Conservation (phyloP, 53 echinoderm and acorn worm genomes). For the Echinarachnius parma region DNA sequence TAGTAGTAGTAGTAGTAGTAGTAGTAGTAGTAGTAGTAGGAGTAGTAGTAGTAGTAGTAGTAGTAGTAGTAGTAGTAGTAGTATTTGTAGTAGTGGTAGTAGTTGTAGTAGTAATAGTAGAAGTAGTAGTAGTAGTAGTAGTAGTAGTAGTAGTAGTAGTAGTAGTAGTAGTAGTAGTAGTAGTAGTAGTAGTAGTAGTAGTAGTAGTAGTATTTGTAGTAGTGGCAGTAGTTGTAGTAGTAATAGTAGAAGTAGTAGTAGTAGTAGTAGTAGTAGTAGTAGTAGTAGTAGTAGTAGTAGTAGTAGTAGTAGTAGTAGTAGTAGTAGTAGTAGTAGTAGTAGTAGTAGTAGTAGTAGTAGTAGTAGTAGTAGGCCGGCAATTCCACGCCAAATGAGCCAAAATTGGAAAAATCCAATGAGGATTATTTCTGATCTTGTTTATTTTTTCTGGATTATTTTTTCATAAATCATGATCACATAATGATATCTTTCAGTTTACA, state of each 20-base stretch:
- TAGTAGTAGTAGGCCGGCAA: constrained; percentile 2
- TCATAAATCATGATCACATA: no score
- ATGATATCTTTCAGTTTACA: no score
- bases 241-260: not conserved
- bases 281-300: not conserved
- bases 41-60: constrained; percentile 13
- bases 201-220: not conserved
- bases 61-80: constrained; percentile 11
- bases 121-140: constrained; percentile 7
- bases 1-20: not conserved
- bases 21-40: not conserved
- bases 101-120: not conserved
- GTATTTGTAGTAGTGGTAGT: not conserved
- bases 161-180: constrained; percentile 15
- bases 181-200: constrained; percentile 18
- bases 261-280: not conserved
- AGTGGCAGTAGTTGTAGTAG: not conserved
- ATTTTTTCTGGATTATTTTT: no score
- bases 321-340: constrained; percentile 9
- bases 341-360: constrained; percentile 13
- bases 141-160: constrained; percentile 18
- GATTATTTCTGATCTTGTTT: no score
- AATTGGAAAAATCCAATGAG: not conserved
- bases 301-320: constrained; percentile 18
- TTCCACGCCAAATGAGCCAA: not conserved